Conservation (phyloP, 2,888 invertebrate species). For the Drosophila gaucha region DNA sequence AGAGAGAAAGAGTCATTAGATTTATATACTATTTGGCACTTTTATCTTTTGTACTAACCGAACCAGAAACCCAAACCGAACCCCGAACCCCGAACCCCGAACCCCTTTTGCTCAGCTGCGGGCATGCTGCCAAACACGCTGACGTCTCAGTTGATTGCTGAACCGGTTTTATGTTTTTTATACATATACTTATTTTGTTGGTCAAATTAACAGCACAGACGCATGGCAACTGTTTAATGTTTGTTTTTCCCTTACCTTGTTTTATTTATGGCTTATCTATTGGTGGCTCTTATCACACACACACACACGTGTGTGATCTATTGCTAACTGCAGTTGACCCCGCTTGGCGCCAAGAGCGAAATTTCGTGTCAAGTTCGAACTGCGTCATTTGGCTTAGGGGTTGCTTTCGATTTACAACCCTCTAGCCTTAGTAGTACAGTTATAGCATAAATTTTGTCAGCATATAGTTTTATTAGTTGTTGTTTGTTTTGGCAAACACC, state of each 20-base stretch:
- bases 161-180: constrained; percentile 45
- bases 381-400: constrained; percentile 39
- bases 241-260: constrained; percentile 11
- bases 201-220: constrained; percentile 8
- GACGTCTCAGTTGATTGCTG: constrained; percentile 22
- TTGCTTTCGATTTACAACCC: constrained; percentile 7
- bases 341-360: too few relatives aligned
- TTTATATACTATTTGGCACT: constrained; percentile 63
- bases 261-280: constrained; percentile 53
- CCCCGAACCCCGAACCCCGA: constrained; percentile 1
- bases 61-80: constrained; percentile 14
- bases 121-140: constrained; percentile 32
- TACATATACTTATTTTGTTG: constrained; percentile 7
- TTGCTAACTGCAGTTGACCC: constrained; percentile 26
- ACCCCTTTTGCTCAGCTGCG: too few relatives aligned
- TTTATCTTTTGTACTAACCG: constrained; percentile 48
- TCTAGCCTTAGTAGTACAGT: too few relatives aligned
- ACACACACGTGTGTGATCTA: neutral
- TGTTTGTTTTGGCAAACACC: constrained; percentile 46
- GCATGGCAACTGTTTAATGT: constrained; percentile 31
- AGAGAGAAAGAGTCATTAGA: constrained; percentile 37
- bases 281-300: constrained; percentile 43
- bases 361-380: constrained; percentile 39
- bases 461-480: neutral
- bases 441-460: neutral